Evolutionary conservation across 2,888 invertebrate species (phyloP), one percentile per base, ranked within the genome.

Genomic region (Diarsia mendica): DNA sequence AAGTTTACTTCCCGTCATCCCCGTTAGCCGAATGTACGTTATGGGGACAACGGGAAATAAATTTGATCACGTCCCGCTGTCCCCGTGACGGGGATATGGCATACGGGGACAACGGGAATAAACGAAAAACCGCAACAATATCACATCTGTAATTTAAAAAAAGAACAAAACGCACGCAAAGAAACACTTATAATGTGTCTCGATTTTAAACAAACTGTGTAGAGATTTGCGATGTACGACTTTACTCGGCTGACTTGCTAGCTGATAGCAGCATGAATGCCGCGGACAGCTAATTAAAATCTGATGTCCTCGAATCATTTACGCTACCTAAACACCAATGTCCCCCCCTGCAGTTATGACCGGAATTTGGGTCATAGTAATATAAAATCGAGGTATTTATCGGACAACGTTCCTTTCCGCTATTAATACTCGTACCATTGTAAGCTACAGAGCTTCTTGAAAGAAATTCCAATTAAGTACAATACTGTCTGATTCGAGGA

Each of bases 391-490:
- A 39, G 20, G 20, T 39, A 63, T 68, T 61, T 55, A 39, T 75
- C 23, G 15, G 15, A 23, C 33, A 53, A 18, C 28, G 28, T 48
- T 48, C 53, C 39, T 58, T 39, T 39, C 20, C n/a, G n/a, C 18
- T 51, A 28, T 15, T 72, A 23, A 46, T 48, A 28, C 28, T 28
- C 28, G 28, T 28, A 44, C 18, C 15, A 58, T 65, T 51, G 49
- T 72, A 1, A 66, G 44, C 46, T 39, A 39, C 51, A 75, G 11
- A 58, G 23, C n/a, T 58, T 44, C 15, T 13, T 23, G 51, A 23
- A 68, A 63, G 4, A 68, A 70, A 64, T 55, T 49, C 44, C 64
- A 77, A 71, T 65, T 76, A 64, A 44, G 55, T 70, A 33, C 55
- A 20, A 23, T 33, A 33, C 64, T 71, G 46, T 58, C 15, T 23